A percentile compares a stretch with the other conserved stretches of the same genome.
These are phyloP conservation scores for Meriones psammophilus DNA, from an alignment of 2,797 vertebrate genomes.

Conservation along the genomic window DNA sequence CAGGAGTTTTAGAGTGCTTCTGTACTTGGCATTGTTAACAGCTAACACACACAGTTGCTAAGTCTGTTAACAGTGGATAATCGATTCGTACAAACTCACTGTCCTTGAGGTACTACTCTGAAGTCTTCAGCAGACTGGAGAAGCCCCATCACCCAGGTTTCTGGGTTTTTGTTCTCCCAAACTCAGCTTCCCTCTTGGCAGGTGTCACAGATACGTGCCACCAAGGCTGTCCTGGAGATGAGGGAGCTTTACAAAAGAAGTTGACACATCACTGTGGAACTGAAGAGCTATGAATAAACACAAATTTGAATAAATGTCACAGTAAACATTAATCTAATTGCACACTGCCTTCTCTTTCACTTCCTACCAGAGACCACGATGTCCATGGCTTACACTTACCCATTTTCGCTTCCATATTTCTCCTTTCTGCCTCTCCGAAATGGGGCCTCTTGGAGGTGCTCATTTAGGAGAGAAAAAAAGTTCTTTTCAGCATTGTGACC, in stretches of 20 bases:
- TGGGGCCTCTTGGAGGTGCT: background rate
- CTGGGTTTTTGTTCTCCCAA: background rate
- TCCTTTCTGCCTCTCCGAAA: background rate
- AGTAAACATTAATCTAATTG: background rate
- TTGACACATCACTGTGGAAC: background rate
- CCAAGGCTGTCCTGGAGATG: background rate
- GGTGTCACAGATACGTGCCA: background rate
- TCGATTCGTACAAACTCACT: background rate
- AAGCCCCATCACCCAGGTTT: background rate
- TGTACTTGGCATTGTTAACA: background rate
- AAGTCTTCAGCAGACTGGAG: background rate
- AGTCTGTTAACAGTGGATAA: background rate
- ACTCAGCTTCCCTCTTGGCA: background rate
- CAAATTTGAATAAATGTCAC: background rate
- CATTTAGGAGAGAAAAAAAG: background rate
- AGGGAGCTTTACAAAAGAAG: background rate
- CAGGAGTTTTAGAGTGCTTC: slow-evolving; percentile 12
- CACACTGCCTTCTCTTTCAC: background rate
- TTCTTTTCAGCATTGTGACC: background rate
- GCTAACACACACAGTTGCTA: background rate
- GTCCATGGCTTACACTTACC: background rate
- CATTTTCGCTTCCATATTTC: background rate
- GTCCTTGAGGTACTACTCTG: background rate
- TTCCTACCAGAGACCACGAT: background rate
- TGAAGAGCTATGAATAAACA: background rate